A percentile compares a stretch with the other conserved stretches of the same genome.
These are phyloP conservation scores for Hippocampus guttulatus DNA, from an alignment of 2,113 vertebrate species.

Conservation along the genomic window DNA sequence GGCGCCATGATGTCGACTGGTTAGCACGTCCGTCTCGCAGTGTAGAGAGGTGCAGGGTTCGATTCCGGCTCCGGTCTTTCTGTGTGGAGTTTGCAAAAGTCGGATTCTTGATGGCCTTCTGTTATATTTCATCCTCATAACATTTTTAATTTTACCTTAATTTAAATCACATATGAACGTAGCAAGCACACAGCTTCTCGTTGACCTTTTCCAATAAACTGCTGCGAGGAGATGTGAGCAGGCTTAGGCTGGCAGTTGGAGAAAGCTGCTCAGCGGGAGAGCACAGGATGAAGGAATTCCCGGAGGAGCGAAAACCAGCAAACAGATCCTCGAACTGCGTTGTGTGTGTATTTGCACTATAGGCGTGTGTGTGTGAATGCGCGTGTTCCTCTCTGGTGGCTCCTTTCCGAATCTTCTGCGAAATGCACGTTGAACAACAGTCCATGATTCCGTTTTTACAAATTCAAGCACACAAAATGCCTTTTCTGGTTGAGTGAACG, in stretches of 20 bases:
- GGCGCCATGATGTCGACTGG: too few species aligned
- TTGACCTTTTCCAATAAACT: constrained; percentile 53
- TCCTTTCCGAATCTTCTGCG: too few species aligned
- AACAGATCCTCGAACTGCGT: constrained; percentile 15
- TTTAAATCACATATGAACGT: constrained; percentile 5
- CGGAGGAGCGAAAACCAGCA: constrained; percentile 25
- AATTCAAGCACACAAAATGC: too few species aligned
- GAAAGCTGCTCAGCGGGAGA: constrained; percentile 37
- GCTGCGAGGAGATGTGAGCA: constrained; percentile 31
- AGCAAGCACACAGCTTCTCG: constrained; percentile 22
- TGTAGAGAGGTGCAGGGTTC: too few species aligned
- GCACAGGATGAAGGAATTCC: constrained; percentile 32
- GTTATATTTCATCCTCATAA: background rate
- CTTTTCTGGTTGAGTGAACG: too few species aligned
- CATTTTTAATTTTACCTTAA: constrained; percentile 1
- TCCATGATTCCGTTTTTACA: too few species aligned
- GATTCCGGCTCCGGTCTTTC: too few species aligned
- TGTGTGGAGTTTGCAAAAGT: background rate
- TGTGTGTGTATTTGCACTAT: background rate
- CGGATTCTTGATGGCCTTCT: too few species aligned
- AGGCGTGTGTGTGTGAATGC: background rate
- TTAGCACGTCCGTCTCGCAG: too few species aligned
- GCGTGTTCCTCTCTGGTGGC: too few species aligned
- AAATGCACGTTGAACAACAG: too few species aligned
- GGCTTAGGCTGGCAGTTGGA: constrained; percentile 28